phyloP scores from a whole-genome alignment of 1,140 invertebrate genomes.

The Leptonema lineaticorne region DNA sequence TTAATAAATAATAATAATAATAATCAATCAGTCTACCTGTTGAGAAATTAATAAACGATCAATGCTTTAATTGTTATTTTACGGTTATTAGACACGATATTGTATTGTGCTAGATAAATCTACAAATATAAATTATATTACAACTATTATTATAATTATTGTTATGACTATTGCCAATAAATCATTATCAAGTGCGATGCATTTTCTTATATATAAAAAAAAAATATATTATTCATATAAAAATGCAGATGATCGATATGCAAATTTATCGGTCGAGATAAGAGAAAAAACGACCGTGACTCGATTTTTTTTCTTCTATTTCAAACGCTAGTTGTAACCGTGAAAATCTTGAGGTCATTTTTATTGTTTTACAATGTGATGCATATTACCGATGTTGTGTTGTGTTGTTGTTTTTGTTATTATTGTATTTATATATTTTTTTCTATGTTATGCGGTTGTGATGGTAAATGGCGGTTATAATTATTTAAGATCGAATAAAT shows the following conservation, averaged over 20 bases:
- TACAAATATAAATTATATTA: background rate
- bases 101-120: background rate
- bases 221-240: too few relatives aligned
- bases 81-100: background rate
- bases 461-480: too few relatives aligned
- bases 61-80: background rate
- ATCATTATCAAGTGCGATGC: background rate
- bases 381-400: too few relatives aligned
- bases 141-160: background rate
- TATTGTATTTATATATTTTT: too few relatives aligned
- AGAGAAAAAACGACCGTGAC: conserved; percentile 21
- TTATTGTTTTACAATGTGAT: conserved; percentile 21
- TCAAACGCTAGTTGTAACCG: background rate
- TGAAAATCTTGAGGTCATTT: conserved; percentile 21
- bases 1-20: too few relatives aligned
- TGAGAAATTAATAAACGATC: too few relatives aligned
- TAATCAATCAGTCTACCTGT: too few relatives aligned
- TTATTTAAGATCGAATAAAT: too few relatives aligned
- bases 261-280: too few relatives aligned
- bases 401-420: too few relatives aligned
- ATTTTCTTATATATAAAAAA: too few relatives aligned
- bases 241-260: conserved; percentile 3
- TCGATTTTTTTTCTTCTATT: conserved; percentile 11
- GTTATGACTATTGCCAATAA: background rate
- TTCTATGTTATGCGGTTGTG: too few relatives aligned